Percentiles rank a stretch among this genome's conserved stretches.
Conservation (phyloP, 2,888 invertebrate genomes). For the Lacanobia oleracea region DNA sequence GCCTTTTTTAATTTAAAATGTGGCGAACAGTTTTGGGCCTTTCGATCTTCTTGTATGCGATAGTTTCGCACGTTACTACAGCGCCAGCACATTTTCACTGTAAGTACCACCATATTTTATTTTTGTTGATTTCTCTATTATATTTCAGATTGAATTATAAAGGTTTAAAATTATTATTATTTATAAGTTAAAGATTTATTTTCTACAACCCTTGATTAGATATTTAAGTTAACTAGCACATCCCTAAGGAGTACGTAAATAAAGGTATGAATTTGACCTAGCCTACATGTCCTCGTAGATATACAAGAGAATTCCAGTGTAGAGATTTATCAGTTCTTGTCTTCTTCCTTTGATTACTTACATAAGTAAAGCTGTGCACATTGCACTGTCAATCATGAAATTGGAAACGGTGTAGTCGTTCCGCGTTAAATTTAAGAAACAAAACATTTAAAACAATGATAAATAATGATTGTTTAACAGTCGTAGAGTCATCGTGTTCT, state of each 20-base stretch:
- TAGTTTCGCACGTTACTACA: slow-evolving; percentile 69
- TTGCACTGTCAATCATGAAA: slow-evolving; percentile 1
- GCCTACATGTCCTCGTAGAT: too few relatives aligned
- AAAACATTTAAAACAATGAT: slow-evolving; percentile 27
- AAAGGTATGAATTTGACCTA: too few relatives aligned
- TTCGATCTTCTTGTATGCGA: slow-evolving; percentile 63
- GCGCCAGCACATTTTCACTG: slow-evolving; percentile 74
- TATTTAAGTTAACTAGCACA: background rate
- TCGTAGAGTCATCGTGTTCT: slow-evolving; percentile 44
- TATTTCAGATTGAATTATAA: background rate
- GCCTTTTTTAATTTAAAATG: slow-evolving; percentile 62
- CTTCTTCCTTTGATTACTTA: background rate
- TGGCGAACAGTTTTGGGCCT: slow-evolving; percentile 65
- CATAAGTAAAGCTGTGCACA: background rate
- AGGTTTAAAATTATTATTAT: background rate
- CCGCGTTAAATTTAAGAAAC: background rate
- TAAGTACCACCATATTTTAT: slow-evolving; percentile 68
- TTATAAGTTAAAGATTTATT: background rate
- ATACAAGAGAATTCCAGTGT: background rate
- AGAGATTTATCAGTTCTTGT: background rate
- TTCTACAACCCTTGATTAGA: background rate
- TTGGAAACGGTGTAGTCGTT: background rate
- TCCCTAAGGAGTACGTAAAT: background rate
- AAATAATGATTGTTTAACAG: slow-evolving; percentile 53
- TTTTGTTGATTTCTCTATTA: background rate